A percentile compares a stretch with the other conserved stretches of the same genome.
Evolutionary conservation across 2,888 invertebrate genomes (phyloP).

Genomic region (Protonemura montana): DNA sequence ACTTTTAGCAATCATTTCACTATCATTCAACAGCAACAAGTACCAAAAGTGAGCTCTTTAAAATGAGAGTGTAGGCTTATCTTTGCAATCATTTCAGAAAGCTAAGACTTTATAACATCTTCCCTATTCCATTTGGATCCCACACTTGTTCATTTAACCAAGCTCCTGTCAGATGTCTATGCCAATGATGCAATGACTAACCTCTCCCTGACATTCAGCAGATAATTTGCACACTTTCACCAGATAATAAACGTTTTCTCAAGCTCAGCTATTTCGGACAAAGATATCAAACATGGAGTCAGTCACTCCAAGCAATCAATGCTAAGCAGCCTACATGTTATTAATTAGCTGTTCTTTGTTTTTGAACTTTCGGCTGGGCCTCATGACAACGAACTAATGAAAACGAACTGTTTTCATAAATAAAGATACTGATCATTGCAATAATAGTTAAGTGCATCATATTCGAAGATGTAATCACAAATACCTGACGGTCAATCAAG

Average conservation of each 20-base stretch:
- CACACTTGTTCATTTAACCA: not conserved
- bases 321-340: constrained; percentile 1
- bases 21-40: no score
- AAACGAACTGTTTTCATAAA: not conserved
- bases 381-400: not conserved
- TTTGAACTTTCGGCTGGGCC: not conserved
- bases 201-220: not conserved
- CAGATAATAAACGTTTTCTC: not conserved
- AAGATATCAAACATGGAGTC: constrained; percentile 12
- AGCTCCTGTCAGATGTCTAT: not conserved
- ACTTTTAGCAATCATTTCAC: no score
- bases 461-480: constrained; percentile 54
- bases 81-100: no score
- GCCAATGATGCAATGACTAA: constrained; percentile 7
- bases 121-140: not conserved
- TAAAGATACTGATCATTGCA: not conserved
- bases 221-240: not conserved
- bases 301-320: constrained; percentile 12
- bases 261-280: not conserved
- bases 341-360: constrained; percentile 14
- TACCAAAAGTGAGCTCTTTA: no score
- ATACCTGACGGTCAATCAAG: constrained; percentile 64
- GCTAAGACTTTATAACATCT: not conserved
- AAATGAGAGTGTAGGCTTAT: no score
- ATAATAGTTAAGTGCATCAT: not conserved